Base-by-base conservation (phyloP, 2,113 vertebrate genomes). In the Chionomys nivalis region DNA sequence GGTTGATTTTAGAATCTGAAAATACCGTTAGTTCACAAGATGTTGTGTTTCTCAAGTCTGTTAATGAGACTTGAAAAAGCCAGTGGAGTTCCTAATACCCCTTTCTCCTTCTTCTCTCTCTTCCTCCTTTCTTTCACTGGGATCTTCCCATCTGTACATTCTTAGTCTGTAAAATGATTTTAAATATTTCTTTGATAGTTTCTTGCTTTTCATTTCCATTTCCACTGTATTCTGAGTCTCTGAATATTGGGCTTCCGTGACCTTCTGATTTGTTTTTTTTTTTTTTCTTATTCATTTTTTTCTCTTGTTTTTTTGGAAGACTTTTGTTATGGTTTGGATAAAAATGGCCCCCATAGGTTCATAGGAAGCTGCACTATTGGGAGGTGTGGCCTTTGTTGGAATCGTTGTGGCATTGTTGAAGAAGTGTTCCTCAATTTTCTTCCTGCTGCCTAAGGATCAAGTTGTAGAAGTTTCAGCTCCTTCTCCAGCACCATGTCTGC, bases 191-290 rank as follows among this genome's bases (percentile, higher is more conserved):
- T 93, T 81, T 73, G 17, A 58, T 73, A 33, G 61, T 42, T 47
- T 87, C 5, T 66, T 68, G 26, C 21, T 52, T 78, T 66, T 13
- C 3, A 70, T 78, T 89, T 61, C 87, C 47, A 42, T 85, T 93
- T 44, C 87, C 49, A 49, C 3, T 28, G 23, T 49, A 78, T 77
- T 47, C 26, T 49, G 26, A 49, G 44, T 49, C 44, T 49, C 26
- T 95, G 78, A 89, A 49, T 79, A n/a, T 19, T 70, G 19, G 39
- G 42, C 23, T 10, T 85, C 26, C 6, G 7, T 73, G 44, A 66
- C 3, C 2, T 12, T 65, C 24, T 70, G 36, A 14, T 49, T 86
- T 79, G 23, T 87, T 96, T 94, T 10, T 87, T 94, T 94, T 94
- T 68, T 55, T 23, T 83, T 10, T 70, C 4, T 0, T 39, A 8